phyloP scores from a whole-genome alignment of 2,113 vertebrate species.

The Malurus elegans region DNA sequence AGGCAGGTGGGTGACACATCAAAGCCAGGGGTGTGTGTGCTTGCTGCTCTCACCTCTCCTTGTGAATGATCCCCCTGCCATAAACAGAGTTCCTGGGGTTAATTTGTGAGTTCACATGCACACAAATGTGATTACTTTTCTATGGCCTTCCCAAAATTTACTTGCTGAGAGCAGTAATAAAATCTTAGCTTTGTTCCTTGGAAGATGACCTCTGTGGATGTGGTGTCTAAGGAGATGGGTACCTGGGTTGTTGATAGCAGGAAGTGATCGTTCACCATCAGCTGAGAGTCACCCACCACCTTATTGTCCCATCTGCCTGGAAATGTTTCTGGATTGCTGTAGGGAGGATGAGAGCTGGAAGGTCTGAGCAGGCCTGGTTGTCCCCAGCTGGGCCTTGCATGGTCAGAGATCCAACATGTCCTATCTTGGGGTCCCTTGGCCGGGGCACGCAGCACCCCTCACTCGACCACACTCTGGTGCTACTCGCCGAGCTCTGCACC shows the following conservation, averaged over 20 bases:
- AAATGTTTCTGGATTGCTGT: neutral
- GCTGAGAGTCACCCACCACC: neutral
- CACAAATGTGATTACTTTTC: neutral
- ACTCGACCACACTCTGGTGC: rapidly evolving
- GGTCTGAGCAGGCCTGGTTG: neutral
- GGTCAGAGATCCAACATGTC: neutral
- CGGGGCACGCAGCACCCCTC: neutral
- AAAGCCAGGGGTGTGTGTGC: neutral
- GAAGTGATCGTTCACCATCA: neutral
- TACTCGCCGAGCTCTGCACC: neutral
- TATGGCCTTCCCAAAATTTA: neutral
- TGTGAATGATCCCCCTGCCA: neutral
- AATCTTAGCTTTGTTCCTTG: neutral
- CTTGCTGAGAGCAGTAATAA: neutral
- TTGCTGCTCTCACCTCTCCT: neutral
- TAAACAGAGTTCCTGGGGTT: neutral
- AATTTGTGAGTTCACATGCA: neutral
- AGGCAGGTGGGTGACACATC: neutral
- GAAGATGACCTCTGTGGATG: neutral
- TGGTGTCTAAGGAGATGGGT: neutral
- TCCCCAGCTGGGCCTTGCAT: neutral
- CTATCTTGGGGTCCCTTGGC: neutral
- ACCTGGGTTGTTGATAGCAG: neutral
- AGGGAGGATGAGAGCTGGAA: neutral
- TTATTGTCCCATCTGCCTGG: rapidly evolving